These are phyloP conservation scores for Rattus rattus DNA, from an alignment of 2,113 vertebrate genomes.

Conservation along the genomic window DNA sequence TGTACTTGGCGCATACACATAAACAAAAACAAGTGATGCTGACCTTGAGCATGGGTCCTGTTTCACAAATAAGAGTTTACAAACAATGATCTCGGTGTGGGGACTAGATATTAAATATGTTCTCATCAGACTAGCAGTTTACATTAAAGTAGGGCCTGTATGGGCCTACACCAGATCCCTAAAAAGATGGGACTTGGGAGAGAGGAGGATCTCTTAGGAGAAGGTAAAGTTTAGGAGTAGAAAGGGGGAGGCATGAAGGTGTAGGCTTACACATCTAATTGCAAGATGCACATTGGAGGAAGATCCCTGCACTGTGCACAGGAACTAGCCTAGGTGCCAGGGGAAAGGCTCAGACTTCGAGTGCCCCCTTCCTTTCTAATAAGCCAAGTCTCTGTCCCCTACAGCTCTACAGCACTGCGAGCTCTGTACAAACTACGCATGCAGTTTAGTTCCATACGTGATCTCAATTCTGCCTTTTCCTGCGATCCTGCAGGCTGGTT, in stretches of 20 bases:
- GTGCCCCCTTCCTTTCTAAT: not conserved
- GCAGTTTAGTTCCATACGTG: not conserved
- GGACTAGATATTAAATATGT: not conserved
- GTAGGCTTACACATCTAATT: not conserved
- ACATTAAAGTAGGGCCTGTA: not conserved
- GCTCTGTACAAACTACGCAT: not conserved
- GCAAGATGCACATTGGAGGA: not conserved
- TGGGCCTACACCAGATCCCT: not conserved
- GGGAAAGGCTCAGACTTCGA: not conserved
- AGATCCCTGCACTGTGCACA: not conserved
- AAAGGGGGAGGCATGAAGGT: not conserved
- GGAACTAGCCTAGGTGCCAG: not conserved
- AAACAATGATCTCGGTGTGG: not conserved
- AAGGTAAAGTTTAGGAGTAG: not conserved
- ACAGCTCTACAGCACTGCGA: not conserved
- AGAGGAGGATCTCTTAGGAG: not conserved
- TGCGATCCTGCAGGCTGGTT: not conserved
- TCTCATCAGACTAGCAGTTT: not conserved
- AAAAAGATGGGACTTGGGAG: not conserved
- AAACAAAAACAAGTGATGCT: not conserved
- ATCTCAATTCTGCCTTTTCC: not conserved
- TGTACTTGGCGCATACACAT: not conserved
- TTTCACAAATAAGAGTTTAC: constrained; percentile 1
- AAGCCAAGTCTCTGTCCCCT: not conserved
- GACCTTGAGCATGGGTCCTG: not conserved